Evolutionary conservation across 1,140 invertebrate genomes (phyloP).

Genomic region (Ceratoteleas bidentatus): DNA sequence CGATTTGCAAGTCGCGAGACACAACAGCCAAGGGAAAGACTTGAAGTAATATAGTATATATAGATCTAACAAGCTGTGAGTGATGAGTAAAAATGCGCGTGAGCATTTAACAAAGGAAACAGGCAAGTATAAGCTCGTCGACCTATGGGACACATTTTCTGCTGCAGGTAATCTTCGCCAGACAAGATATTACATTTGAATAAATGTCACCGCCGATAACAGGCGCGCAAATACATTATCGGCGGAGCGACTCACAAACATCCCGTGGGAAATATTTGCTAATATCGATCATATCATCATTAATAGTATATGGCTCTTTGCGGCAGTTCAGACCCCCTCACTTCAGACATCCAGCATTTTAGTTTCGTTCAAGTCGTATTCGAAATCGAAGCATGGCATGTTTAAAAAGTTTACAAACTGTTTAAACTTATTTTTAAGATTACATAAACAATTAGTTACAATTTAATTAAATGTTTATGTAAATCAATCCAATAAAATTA

Average conservation of each 20-base stretch:
- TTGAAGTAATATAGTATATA: too few species aligned
- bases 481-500: too few species aligned
- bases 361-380: slow-evolving; percentile 21
- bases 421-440: too few species aligned
- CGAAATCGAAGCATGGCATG: neutral
- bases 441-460: too few species aligned
- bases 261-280: slow-evolving; percentile 79
- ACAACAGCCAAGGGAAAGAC: too few species aligned
- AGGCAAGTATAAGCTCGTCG: slow-evolving; percentile 53
- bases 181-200: slow-evolving; percentile 81
- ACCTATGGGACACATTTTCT: slow-evolving; percentile 78
- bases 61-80: too few species aligned
- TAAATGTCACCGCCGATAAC: slow-evolving; percentile 80
- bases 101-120: slow-evolving; percentile 19
- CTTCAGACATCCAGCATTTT: slow-evolving; percentile 3
- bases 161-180: slow-evolving; percentile 77
- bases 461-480: too few species aligned
- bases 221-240: slow-evolving; percentile 71
- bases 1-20: too few species aligned
- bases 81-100: too few species aligned
- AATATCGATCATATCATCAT: slow-evolving; percentile 80
- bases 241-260: slow-evolving; percentile 65
- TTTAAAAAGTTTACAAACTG: too few species aligned
- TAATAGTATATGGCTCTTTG: slow-evolving; percentile 71
- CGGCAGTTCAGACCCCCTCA: slow-evolving; percentile 33